Base-by-base conservation (phyloP, 2,113 vertebrate genomes). In the Lepus timidus region DNA sequence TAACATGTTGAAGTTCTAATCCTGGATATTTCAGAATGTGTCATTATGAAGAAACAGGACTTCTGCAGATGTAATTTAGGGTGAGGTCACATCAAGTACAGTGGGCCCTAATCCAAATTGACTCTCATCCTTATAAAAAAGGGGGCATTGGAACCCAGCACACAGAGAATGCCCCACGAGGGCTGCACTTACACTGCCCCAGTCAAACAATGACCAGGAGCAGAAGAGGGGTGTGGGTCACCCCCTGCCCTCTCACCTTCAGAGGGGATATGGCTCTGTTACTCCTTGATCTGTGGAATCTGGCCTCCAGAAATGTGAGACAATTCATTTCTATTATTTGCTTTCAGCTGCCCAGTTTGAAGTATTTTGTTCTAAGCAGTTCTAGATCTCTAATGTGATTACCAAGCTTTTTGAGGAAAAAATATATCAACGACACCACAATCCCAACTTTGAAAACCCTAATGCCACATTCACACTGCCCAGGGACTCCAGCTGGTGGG, bases 401-500 rank as follows among this genome's bases (percentile, higher is more conserved):
- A 29, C 33, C 58, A 5, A 17, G 6, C 17, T 55, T 33, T 76
- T 83, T 23, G 22, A 67, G 33, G 16, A 89, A 39, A 85, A 51
- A 29, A 12, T 88, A 22, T 65, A 61, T 75, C n/a, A 27, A 79
- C 44, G 25, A 31, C 52, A 44, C 75, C 9, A 29, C 39, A 81
- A 36, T 12, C 17, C 12, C 17, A 22, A 2, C 0, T 71, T 73
- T 44, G 8, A 31, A 51, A 64, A 19, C 7, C 27, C 11, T 13
- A 4, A 5, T 17, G 36, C 5, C 9, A 4, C 5, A 39, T 64
- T 52, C 62, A 11, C 82, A 25, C 82, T 44, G 10, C 25, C 20
- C 2, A 4, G 27, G 2, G 4, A 5, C 6, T 6, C 0, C 9
- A 20, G 12, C 12, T 14, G 1, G 11, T 51, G 13, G 22, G 31